These are phyloP conservation scores for Drosophila bocqueti DNA, from an alignment of 1,140 invertebrate species.

Conservation along the genomic window DNA sequence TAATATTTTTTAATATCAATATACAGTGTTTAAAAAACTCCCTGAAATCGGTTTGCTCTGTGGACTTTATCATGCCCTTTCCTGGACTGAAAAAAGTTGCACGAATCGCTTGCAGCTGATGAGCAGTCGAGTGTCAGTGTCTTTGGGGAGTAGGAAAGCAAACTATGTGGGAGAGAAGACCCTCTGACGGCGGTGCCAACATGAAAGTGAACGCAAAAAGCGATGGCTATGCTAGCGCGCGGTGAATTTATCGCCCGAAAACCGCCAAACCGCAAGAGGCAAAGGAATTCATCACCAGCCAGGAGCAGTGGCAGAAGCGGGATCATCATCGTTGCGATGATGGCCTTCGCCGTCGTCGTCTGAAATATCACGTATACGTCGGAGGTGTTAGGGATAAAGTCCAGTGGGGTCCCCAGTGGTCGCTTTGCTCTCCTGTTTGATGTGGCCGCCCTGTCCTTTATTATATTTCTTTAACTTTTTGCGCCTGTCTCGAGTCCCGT, in stretches of 20 bases:
- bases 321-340: slow-evolving; percentile 9
- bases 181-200: slow-evolving; percentile 16
- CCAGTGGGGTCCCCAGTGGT: slow-evolving; percentile 58
- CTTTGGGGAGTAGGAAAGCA: slow-evolving; percentile 46
- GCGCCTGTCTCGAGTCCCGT: slow-evolving; percentile 12
- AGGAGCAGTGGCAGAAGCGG: slow-evolving; percentile 18
- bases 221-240: slow-evolving; percentile 16
- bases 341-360: slow-evolving; percentile 39
- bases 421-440: slow-evolving; percentile 59
- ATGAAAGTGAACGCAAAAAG: slow-evolving; percentile 78
- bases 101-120: slow-evolving; percentile 74
- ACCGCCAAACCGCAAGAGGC: slow-evolving; percentile 60
- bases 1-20: neutral
- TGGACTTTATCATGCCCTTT: slow-evolving; percentile 11
- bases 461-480: slow-evolving; percentile 67
- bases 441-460: slow-evolving; percentile 73
- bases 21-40: neutral
- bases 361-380: slow-evolving; percentile 32
- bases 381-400: slow-evolving; percentile 57
- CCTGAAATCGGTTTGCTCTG: too few species aligned
- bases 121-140: slow-evolving; percentile 58
- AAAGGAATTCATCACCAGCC: slow-evolving; percentile 76
- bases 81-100: slow-evolving; percentile 57
- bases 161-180: slow-evolving; percentile 56
- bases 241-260: slow-evolving; percentile 64